These are phyloP conservation scores for Bambusicola thoracicus DNA, from an alignment of 2,113 vertebrate species.

Conservation along the genomic window DNA sequence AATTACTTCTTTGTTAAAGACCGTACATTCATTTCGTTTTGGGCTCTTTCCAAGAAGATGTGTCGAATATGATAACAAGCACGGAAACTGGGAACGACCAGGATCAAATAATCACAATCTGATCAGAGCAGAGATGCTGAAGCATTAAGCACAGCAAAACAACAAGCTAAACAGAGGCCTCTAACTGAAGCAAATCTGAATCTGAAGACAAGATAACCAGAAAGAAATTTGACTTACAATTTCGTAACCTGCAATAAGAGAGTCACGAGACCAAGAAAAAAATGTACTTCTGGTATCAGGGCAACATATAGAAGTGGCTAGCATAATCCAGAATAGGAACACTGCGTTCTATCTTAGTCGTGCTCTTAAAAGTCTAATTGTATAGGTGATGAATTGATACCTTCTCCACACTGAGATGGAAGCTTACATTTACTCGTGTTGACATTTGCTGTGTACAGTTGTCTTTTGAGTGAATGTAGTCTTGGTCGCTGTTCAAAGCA, in stretches of 20 bases:
- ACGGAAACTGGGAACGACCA: conserved; percentile 10
- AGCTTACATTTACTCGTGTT: not conserved
- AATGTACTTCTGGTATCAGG: not conserved
- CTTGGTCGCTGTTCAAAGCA: not conserved
- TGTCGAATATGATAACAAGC: conserved; percentile 35
- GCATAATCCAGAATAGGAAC: not conserved
- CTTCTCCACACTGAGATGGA: not conserved
- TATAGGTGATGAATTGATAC: not conserved
- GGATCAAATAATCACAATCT: not conserved
- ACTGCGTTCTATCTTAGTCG: not conserved
- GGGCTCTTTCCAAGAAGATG: conserved; percentile 27
- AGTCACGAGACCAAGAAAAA: not conserved
- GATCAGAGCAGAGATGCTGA: conserved; percentile 34
- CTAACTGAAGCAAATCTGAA: not conserved
- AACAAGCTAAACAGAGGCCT: not conserved
- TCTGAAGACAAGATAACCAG: not conserved
- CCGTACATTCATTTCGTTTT: conserved; percentile 1
- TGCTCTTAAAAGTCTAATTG: not conserved
- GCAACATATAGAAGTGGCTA: not conserved
- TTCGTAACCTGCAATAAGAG: not conserved
- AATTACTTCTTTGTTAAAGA: conserved; percentile 51
- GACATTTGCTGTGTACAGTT: not conserved
- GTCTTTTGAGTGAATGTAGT: not conserved
- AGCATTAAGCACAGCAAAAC: conserved; percentile 2
- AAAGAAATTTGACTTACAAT: not conserved